These are phyloP conservation scores for Anabas testudineus DNA, from an alignment of 2,797 vertebrate species.

Conservation along the genomic window DNA sequence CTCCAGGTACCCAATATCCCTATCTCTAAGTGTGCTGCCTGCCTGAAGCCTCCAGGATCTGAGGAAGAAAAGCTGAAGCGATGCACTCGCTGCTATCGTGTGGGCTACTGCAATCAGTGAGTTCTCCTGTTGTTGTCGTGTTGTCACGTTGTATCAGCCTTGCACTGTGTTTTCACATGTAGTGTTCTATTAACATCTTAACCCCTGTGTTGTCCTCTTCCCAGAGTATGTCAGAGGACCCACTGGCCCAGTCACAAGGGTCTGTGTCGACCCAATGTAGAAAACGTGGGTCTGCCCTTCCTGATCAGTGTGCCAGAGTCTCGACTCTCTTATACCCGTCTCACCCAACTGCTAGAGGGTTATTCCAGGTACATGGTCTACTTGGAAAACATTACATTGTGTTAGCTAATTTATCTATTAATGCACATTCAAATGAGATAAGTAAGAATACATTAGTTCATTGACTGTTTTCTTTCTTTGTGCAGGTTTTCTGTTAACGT, in stretches of 20 bases:
- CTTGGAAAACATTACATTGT: not conserved
- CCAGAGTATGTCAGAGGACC: slow-evolving; percentile 92
- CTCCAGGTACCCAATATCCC: slow-evolving; percentile 93
- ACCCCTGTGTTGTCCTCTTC: slow-evolving; percentile 8
- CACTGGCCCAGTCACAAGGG: slow-evolving; percentile 96
- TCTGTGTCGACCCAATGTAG: slow-evolving; percentile 88
- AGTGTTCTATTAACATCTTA: not conserved
- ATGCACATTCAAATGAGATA: not conserved
- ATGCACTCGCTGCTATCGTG: slow-evolving; percentile 97
- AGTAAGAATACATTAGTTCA: not conserved
- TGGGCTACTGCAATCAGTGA: slow-evolving; percentile 99
- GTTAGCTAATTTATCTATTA: not conserved
- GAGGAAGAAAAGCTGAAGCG: slow-evolving; percentile 97
- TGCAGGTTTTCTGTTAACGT: slow-evolving; percentile 96
- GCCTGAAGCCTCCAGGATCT: slow-evolving; percentile 91
- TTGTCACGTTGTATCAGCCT: not conserved
- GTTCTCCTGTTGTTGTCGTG: slow-evolving; percentile 56
- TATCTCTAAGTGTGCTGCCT: slow-evolving; percentile 94
- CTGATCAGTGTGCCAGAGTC: slow-evolving; percentile 94
- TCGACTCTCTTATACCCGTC: slow-evolving; percentile 91
- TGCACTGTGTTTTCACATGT: not conserved
- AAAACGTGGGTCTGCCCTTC: slow-evolving; percentile 96
- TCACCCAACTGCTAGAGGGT: slow-evolving; percentile 94
- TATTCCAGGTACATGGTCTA: slow-evolving; percentile 90
- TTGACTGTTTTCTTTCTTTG: not conserved